phyloP scores from a whole-genome alignment of 2,888 invertebrate species.

The Ennomos erosarius region DNA sequence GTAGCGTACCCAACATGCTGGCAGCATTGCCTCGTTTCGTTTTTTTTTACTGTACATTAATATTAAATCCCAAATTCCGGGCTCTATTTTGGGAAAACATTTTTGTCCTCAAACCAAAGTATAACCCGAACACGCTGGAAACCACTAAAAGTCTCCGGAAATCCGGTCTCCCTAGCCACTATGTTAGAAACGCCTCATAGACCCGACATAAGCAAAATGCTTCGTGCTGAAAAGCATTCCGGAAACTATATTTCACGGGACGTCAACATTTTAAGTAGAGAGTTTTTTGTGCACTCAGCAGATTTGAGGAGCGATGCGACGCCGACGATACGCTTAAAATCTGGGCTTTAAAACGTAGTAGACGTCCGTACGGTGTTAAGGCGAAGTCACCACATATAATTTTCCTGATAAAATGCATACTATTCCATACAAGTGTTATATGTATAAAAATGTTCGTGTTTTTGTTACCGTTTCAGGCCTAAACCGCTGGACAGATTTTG shows the following conservation, averaged over 20 bases:
- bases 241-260: background rate
- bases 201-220: conserved; percentile 21
- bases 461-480: too few species aligned
- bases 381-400: conserved; percentile 34
- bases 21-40: too few species aligned
- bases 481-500: too few species aligned
- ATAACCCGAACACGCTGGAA: conserved; percentile 1
- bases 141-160: conserved; percentile 2
- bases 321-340: conserved; percentile 61
- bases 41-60: too few species aligned
- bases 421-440: too few species aligned
- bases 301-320: conserved; percentile 48
- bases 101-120: background rate
- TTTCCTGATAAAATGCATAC: background rate
- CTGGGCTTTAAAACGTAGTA: conserved; percentile 57
- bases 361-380: conserved; percentile 47
- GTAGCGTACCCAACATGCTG: too few species aligned
- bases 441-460: too few species aligned
- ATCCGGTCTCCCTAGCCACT: conserved; percentile 1
- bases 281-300: conserved; percentile 60
- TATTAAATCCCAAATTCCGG: too few species aligned
- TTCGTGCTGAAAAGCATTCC: conserved; percentile 16
- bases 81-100: background rate
- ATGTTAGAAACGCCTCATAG: conserved; percentile 14
- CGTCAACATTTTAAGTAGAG: conserved; percentile 44